A percentile compares a stretch with the other conserved stretches of the same genome.
Evolutionary conservation across 2,888 invertebrate species (phyloP).

Genomic region (Cryptocephalus moraei): DNA sequence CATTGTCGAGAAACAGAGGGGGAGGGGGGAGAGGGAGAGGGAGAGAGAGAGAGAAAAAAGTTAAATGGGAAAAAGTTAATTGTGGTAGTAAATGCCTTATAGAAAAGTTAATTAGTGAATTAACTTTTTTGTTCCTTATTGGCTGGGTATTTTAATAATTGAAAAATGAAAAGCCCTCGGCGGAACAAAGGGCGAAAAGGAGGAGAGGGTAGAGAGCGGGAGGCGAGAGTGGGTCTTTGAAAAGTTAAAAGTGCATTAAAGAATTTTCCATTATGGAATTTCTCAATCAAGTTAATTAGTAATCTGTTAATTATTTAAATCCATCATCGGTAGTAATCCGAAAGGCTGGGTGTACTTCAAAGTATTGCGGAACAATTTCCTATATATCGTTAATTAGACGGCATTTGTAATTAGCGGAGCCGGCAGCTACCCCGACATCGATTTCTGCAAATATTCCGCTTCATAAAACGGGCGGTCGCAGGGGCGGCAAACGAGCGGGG

Average conservation of each 20-base stretch:
- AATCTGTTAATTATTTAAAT: conserved; percentile 40
- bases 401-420: conserved; percentile 36
- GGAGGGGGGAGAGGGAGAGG: conserved; percentile 3
- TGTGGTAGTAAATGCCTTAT: conserved; percentile 15
- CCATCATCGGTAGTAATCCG: conserved; percentile 34
- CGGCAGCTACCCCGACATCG: conserved; percentile 29
- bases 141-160: conserved; percentile 19
- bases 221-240: conserved; percentile 15
- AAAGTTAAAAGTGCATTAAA: conserved; percentile 25
- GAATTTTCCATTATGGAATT: conserved; percentile 29
- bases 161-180: conserved; percentile 14
- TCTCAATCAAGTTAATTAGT: conserved; percentile 36
- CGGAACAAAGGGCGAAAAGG: conserved; percentile 14
- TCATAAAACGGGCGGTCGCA: conserved; percentile 21
- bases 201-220: conserved; percentile 2
- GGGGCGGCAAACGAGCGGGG: neutral
- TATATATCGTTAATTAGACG: conserved; percentile 39
- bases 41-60: conserved; percentile 3
- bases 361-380: conserved; percentile 40
- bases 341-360: conserved; percentile 35
- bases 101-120: conserved; percentile 19
- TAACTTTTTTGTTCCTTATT: conserved; percentile 16
- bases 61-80: conserved; percentile 9
- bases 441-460: conserved; percentile 34
- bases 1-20: conserved; percentile 1